These are phyloP conservation scores for Peucedramus taeniatus DNA, from an alignment of 2,113 vertebrate species.

Conservation along the genomic window DNA sequence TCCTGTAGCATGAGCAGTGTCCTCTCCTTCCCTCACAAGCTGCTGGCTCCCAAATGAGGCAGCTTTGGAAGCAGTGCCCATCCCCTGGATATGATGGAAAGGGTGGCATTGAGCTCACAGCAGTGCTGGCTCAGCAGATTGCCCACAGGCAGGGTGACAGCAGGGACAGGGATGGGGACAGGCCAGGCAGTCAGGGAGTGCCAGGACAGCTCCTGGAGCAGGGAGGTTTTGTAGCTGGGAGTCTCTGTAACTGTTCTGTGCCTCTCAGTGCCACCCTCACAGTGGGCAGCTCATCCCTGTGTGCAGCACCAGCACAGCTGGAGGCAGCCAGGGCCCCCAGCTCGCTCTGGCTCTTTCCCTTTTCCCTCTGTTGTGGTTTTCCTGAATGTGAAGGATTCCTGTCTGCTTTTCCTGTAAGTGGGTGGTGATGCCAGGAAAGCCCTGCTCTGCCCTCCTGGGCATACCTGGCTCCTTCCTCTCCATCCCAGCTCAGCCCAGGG, in stretches of 20 bases:
- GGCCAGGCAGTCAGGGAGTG: neutral
- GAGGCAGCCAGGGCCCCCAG: neutral
- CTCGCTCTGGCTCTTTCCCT: neutral
- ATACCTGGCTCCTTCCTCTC: neutral
- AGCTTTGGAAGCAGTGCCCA: neutral
- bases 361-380: neutral
- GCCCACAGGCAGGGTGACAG: neutral
- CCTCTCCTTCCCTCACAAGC: fast-evolving
- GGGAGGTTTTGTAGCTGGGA: neutral
- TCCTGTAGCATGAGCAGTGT: fast-evolving
- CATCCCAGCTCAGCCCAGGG: neutral
- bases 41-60: fast-evolving
- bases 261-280: neutral
- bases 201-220: neutral
- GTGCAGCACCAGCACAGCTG: neutral
- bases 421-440: neutral
- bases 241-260: neutral
- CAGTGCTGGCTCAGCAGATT: neutral
- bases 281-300: neutral
- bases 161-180: neutral
- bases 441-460: neutral
- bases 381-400: neutral
- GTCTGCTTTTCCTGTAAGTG: neutral
- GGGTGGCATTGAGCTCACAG: neutral
- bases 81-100: neutral